These are phyloP conservation scores for Microdon myrmicae DNA, from an alignment of 2,888 invertebrate species.

Conservation along the genomic window DNA sequence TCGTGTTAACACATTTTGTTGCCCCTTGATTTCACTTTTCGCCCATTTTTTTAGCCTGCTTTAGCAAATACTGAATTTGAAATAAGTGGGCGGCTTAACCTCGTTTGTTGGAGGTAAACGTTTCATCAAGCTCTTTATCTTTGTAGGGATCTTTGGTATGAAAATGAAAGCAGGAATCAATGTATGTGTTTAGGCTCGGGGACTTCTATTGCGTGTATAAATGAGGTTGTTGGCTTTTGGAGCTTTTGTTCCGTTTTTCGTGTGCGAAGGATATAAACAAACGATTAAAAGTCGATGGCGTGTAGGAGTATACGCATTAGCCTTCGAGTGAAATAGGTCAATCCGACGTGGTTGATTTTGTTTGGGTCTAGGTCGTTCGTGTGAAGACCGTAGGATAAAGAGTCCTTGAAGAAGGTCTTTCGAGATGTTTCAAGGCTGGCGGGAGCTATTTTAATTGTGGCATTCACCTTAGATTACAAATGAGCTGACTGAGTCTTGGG, in stretches of 20 bases:
- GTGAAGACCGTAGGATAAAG: background rate
- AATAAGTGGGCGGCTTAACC: conserved; percentile 41
- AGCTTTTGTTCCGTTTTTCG: conserved; percentile 16
- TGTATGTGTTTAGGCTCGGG: conserved; percentile 7
- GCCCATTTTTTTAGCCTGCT: conserved; percentile 17
- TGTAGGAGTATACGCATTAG: conserved; percentile 24
- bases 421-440: too few species aligned
- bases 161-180: too few species aligned
- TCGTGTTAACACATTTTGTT: conserved; percentile 35
- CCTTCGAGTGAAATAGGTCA: conserved; percentile 22
- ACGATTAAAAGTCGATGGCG: conserved; percentile 31
- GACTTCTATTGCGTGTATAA: conserved; percentile 20
- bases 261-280: conserved; percentile 37
- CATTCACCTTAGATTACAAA: too few species aligned
- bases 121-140: conserved; percentile 42
- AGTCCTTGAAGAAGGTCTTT: conserved; percentile 1
- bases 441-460: too few species aligned
- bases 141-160: conserved; percentile 16
- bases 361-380: background rate
- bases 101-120: conserved; percentile 44
- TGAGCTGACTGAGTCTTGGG: too few species aligned
- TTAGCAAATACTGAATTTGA: conserved; percentile 34
- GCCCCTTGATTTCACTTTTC: conserved; percentile 38
- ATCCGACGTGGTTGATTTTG: conserved; percentile 14
- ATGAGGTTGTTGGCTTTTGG: conserved; percentile 21